Evolutionary conservation across 35 echinoderm and acorn worm genomes (phyloP), one percentile per base, ranked within the genome.

Genomic region (Ophiothrix spiculata): DNA sequence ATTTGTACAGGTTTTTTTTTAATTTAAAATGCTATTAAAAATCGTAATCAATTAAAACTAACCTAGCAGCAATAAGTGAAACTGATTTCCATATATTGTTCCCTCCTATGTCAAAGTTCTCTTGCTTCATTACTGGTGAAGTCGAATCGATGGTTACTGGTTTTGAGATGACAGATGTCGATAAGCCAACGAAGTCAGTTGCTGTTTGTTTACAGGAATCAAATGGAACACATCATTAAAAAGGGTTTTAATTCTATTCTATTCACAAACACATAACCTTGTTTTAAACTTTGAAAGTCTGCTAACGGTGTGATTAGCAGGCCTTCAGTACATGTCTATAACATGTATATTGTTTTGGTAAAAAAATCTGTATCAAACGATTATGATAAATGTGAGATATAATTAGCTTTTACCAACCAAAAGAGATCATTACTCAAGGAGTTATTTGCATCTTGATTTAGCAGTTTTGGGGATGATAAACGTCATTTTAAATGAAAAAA

Each of bases 151-250:
- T 79, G 1, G 39, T 79, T 21, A 87, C 35, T 37, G 75, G 28
- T n/a, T 77, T 38, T 33, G 85, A 87, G 0, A 37, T 14, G 13
- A 76, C 39, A 45, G 15, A 14, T 4, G 76, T 29, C 10, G 85
- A 78, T 16, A 87, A 78, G 23, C 85, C 85, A 31, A 87, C 85
- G 79, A 78, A 78, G 23, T 87, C 85, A 35, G 85, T 87, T 4
- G 38, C 85, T 87, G 37, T 23, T 63, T 63, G 1, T 10, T 19
- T 10, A 35, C 0, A 23, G 32, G 12, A n/a, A 76, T 16, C 17
- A 49, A 49, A 10, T 10, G 19, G 6, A 49, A 6, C 42, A 49
- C 19, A 6, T 10, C 19, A 49, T 49, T 10, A 49, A 10, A 49
- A 6, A 6, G 6, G 42, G 6, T 10, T 49, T 49, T 10, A 49